Evolutionary conservation across 2,888 invertebrate species (phyloP).

Genomic region (Lomographa bimaculata): DNA sequence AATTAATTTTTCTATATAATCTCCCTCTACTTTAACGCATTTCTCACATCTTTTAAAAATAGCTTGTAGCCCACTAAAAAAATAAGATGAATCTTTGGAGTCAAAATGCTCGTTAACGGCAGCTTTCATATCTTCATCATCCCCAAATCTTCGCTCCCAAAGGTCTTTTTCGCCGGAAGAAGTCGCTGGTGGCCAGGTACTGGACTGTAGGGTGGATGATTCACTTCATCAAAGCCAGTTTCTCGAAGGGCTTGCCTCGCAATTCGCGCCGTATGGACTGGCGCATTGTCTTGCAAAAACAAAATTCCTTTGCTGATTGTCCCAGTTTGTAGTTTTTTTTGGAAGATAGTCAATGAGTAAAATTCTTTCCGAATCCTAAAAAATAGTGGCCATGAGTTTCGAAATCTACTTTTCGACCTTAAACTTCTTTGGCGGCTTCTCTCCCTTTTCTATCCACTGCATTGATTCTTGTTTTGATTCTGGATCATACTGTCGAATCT

Average conservation of each 20-base stretch:
- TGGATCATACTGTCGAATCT: constrained; percentile 36
- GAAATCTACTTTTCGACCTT: constrained; percentile 37
- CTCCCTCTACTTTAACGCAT: no score
- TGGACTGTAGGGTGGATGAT: no score
- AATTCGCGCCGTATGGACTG: constrained; percentile 12
- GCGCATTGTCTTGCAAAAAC: constrained; percentile 14
- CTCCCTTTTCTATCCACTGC: constrained; percentile 34
- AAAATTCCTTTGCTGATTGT: constrained; percentile 6
- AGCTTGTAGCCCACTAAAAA: no score
- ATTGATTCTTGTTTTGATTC: constrained; percentile 35
- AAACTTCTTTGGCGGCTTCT: constrained; percentile 31
- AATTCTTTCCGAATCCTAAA: constrained; percentile 22
- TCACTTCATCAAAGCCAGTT: constrained; percentile 1
- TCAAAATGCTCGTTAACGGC: no score
- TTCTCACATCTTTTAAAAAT: constrained; percentile 2
- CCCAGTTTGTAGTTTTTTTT: constrained; percentile 13
- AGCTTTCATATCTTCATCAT: neutral
- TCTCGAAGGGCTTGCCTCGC: constrained; percentile 1
- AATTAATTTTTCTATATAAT: no score
- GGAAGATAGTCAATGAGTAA: constrained; percentile 9
- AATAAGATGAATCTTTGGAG: no score
- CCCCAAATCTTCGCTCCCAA: neutral
- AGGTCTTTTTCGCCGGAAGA: neutral
- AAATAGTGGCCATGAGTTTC: constrained; percentile 69
- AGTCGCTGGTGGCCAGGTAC: neutral